Conservation (phyloP, 2,888 invertebrate species). For the Chouioia cunea region DNA sequence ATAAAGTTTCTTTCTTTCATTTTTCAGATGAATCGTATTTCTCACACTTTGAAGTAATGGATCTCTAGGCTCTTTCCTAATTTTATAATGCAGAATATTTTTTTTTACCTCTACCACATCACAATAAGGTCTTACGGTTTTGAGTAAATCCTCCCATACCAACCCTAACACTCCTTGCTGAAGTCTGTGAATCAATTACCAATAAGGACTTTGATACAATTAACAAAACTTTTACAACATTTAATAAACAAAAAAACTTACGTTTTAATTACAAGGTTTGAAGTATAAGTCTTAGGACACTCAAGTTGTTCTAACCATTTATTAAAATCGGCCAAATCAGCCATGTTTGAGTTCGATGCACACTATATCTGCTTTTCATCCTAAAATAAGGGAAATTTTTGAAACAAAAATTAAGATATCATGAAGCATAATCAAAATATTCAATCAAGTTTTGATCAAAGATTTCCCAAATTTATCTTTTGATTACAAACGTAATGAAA, state of each 20-base stretch:
- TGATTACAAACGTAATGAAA: too few relatives aligned
- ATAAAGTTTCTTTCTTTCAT: slow-evolving; percentile 49
- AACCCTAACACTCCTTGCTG: slow-evolving; percentile 55
- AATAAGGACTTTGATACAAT: neutral
- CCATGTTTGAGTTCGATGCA: slow-evolving; percentile 33
- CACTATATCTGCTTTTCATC: slow-evolving; percentile 3
- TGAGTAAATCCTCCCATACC: slow-evolving; percentile 59
- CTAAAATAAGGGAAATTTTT: neutral
- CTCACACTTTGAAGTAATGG: slow-evolving; percentile 50
- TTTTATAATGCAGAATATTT: slow-evolving; percentile 58
- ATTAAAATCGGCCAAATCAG: slow-evolving; percentile 38
- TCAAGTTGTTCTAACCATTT: slow-evolving; percentile 52
- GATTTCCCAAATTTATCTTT: too few relatives aligned
- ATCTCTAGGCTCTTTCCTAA: slow-evolving; percentile 51
- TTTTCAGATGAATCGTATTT: slow-evolving; percentile 50
- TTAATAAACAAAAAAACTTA: slow-evolving; percentile 41
- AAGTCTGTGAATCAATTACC: slow-evolving; percentile 51
- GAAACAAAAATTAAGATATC: too few relatives aligned
- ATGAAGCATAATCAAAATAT: too few relatives aligned
- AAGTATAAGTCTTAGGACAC: slow-evolving; percentile 52
- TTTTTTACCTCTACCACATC: slow-evolving; percentile 54
- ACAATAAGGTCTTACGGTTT: slow-evolving; percentile 48
- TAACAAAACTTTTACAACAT: slow-evolving; percentile 12
- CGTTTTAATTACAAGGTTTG: slow-evolving; percentile 52
- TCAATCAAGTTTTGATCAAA: too few relatives aligned